Evolutionary conservation across 2,888 invertebrate genomes (phyloP), one percentile per base, ranked within the genome.

Genomic region (Conomelus anceps): DNA sequence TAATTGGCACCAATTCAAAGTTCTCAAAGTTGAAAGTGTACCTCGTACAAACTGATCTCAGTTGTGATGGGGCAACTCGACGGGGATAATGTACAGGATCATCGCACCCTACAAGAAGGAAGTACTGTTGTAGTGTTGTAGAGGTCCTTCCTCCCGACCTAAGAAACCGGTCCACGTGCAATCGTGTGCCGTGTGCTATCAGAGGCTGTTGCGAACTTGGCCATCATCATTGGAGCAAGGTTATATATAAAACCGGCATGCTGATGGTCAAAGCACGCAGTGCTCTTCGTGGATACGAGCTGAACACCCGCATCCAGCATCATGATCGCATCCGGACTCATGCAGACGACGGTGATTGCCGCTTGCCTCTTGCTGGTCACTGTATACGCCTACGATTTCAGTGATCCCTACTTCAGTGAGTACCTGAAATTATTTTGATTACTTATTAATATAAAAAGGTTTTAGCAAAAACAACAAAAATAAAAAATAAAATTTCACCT

Each of bases 391-490:
- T 88, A 88, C 88, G 85, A 88, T 85, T 88, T 88, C 88, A 24
- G 85, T 29, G 88, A 88, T 84, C 85, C 85, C 22, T 24, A 85
- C 24, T 88, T 88, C 26, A 88, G 88, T 88, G 26, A 88, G 88
- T 85, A 11, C 22, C 23, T 22, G 34, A 13, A 22, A 34, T 86
- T 23, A 17, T 34, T 4, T 34, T 13, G n/a, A n/a, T n/a, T n/a
- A n/a, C n/a, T n/a, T n/a, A n/a, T n/a, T n/a, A n/a, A n/a, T n/a
- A n/a, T n/a, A n/a, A n/a, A n/a, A n/a, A n/a, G n/a, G n/a, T n/a
- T n/a, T n/a, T n/a, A n/a, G n/a, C n/a, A n/a, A n/a, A n/a, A n/a
- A n/a, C n/a, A n/a, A n/a, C n/a, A n/a, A n/a, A n/a, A n/a, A n/a
- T n/a, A n/a, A n/a, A n/a, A n/a, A n/a, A n/a, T n/a, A n/a, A n/a